These are phyloP conservation scores for Homarus gammarus DNA, from an alignment of 2,888 invertebrate genomes.

Conservation along the genomic window DNA sequence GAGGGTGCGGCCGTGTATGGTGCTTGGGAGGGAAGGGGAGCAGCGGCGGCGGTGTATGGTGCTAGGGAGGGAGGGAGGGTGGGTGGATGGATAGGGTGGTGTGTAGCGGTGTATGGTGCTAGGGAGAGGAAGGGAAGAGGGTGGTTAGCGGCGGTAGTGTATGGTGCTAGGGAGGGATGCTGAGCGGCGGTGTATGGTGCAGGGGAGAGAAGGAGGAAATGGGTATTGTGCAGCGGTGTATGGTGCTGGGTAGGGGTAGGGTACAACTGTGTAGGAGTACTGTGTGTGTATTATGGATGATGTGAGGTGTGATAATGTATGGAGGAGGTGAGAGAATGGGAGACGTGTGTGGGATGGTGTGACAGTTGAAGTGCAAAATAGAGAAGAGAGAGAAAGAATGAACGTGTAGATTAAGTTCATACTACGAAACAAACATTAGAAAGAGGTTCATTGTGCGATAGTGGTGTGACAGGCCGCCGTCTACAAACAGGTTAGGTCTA, in stretches of 20 bases:
- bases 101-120: neutral
- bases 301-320: too few relatives aligned
- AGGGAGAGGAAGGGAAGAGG: neutral
- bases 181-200: too few relatives aligned
- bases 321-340: neutral
- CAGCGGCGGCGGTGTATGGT: neutral
- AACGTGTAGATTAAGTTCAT: too few relatives aligned
- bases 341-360: neutral
- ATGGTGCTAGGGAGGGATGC: neutral
- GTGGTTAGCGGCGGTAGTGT: neutral
- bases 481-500: too few relatives aligned
- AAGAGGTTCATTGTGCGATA: neutral
- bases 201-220: neutral
- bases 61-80: neutral
- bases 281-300: too few relatives aligned
- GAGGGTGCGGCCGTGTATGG: slow-evolving; percentile 11
- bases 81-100: neutral
- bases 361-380: neutral
- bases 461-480: neutral
- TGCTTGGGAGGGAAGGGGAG: neutral
- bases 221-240: too few relatives aligned
- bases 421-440: neutral
- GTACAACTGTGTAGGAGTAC: too few relatives aligned
- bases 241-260: too few relatives aligned
- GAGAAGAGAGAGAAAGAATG: too few relatives aligned